Evolutionary conservation across 2,888 invertebrate species (phyloP).

Genomic region (Xanthorhoe designata): DNA sequence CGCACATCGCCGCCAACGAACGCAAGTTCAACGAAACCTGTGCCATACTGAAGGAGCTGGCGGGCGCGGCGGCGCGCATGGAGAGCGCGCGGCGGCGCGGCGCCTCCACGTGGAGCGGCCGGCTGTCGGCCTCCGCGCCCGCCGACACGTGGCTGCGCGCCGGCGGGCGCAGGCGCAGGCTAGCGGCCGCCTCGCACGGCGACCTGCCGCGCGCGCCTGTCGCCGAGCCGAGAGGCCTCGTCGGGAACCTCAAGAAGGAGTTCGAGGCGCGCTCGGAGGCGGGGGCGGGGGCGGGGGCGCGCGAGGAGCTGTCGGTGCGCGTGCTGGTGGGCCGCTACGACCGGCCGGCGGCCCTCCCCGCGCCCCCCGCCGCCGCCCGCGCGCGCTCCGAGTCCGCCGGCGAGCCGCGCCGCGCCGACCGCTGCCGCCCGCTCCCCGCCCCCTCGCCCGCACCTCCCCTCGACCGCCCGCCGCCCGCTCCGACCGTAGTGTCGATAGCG

Average conservation of each 20-base stretch:
- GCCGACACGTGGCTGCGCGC: conserved; percentile 83
- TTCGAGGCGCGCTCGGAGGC: conserved; percentile 89
- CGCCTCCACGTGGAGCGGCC: conserved; percentile 76
- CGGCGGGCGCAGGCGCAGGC: conserved; percentile 73
- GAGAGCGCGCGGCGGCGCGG: conserved; percentile 69
- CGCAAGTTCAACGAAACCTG: conserved; percentile 82
- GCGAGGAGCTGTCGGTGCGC: conserved; percentile 88
- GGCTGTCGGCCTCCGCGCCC: conserved; percentile 87
- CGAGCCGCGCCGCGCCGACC: conserved; percentile 28
- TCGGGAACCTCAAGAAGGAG: conserved; percentile 94
- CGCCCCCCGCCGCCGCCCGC: conserved; percentile 23
- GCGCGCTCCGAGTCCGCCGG: conserved; percentile 38
- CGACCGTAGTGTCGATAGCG: conserved; percentile 70
- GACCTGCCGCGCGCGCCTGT: conserved; percentile 69
- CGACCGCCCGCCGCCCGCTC: conserved; percentile 71
- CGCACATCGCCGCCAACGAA: conserved; percentile 69
- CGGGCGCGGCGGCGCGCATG: conserved; percentile 73
- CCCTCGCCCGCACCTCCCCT: conserved; percentile 17
- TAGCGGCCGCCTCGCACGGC: conserved; percentile 71
- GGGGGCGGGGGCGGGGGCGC: conserved; percentile 50
- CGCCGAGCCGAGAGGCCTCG: conserved; percentile 87
- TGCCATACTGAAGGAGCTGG: conserved; percentile 87
- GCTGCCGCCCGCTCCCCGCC: conserved; percentile 17
- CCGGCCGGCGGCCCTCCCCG: conserved; percentile 48
- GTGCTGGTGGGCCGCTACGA: conserved; percentile 92